These are phyloP conservation scores for Elaeidobius kamerunicus DNA, from an alignment of 2,888 invertebrate species.

Conservation along the genomic window DNA sequence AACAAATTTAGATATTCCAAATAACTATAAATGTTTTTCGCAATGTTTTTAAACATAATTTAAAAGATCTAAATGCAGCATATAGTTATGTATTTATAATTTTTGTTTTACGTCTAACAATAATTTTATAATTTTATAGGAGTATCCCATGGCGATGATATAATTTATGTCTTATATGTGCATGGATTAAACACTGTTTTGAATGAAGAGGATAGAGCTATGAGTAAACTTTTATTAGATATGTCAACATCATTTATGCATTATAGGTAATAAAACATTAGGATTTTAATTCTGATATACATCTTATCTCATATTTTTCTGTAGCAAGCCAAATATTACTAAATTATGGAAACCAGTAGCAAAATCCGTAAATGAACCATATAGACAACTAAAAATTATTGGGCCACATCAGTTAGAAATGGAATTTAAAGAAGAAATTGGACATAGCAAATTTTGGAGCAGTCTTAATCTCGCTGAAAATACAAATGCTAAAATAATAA, in stretches of 20 bases:
- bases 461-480: too few species aligned
- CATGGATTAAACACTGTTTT: conserved; percentile 48
- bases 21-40: too few species aligned
- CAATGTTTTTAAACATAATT: neutral
- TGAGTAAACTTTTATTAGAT: conserved; percentile 54
- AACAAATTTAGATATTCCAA: too few species aligned
- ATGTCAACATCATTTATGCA: conserved; percentile 40
- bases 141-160: conserved; percentile 63
- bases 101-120: too few species aligned
- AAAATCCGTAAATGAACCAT: conserved; percentile 1
- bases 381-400: conserved; percentile 12
- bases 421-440: conserved; percentile 12
- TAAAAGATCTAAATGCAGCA: too few species aligned
- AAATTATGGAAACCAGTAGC: conserved; percentile 13
- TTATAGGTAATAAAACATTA: conserved; percentile 9
- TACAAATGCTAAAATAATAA: too few species aligned
- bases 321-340: conserved; percentile 16
- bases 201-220: conserved; percentile 51
- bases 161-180: conserved; percentile 47
- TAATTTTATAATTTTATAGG: conserved; percentile 55
- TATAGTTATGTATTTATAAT: too few species aligned
- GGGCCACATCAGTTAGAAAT: conserved; percentile 9
- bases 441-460: conserved; percentile 22
- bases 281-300: too few species aligned
- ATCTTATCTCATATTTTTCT: too few species aligned